phyloP scores from a whole-genome alignment of 2,113 vertebrate genomes.

The Corvus cornix region DNA sequence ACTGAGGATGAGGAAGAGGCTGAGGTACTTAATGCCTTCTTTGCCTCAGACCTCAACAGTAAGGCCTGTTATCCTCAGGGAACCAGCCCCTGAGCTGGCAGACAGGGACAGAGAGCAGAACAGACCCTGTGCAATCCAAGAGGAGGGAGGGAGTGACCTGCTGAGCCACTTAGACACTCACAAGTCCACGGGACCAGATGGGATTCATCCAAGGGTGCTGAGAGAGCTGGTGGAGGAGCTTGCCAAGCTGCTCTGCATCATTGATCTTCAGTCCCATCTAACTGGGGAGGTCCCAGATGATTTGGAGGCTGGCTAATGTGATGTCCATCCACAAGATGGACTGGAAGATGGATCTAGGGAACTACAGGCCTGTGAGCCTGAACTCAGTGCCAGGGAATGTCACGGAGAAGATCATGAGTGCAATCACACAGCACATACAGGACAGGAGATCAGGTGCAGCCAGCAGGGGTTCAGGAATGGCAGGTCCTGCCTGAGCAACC shows the following conservation, averaged over 20 bases:
- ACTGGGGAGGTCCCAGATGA: neutral
- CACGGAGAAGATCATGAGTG: neutral
- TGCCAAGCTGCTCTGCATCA: neutral
- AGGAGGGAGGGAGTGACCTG: neutral
- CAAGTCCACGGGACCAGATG: neutral
- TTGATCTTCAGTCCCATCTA: neutral
- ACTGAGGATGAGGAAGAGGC: neutral
- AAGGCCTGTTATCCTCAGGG: neutral
- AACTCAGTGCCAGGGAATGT: neutral
- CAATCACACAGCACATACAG: rapidly evolving
- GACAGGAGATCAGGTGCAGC: neutral
- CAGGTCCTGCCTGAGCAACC: neutral
- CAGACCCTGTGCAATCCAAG: neutral
- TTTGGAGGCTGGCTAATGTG: neutral
- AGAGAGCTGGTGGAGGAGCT: neutral
- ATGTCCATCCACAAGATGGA: neutral
- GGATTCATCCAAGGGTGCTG: neutral
- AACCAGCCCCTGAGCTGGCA: neutral
- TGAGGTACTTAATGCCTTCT: neutral
- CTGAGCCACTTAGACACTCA: neutral
- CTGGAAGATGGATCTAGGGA: neutral
- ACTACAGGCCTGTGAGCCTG: neutral
- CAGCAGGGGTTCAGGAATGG: neutral
- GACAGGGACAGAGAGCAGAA: neutral
- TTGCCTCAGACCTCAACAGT: neutral